A percentile compares a stretch with the other conserved stretches of the same genome.
Evolutionary conservation across 2,113 vertebrate genomes (phyloP).

Genomic region (Siniperca knerii): DNA sequence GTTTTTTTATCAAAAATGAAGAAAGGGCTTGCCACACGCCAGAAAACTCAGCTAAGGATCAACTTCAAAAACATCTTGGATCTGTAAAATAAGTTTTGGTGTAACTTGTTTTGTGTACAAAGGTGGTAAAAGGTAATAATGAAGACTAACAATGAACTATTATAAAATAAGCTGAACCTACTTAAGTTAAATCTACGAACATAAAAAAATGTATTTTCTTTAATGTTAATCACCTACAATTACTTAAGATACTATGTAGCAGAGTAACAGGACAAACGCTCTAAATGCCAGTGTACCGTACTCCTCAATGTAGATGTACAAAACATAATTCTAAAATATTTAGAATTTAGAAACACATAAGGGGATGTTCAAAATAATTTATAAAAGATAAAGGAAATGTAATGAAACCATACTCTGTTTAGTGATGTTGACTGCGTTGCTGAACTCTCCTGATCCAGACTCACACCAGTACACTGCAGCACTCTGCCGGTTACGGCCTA

Average conservation of each 20-base stretch:
- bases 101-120: no score
- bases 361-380: not conserved
- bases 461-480: constrained; percentile 59
- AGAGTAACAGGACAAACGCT: not conserved
- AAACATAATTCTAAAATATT: not conserved
- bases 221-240: not conserved
- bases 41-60: no score
- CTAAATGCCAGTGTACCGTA: not conserved
- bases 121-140: no score
- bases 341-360: not conserved
- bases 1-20: no score
- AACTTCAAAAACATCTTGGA: no score
- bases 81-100: no score
- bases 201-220: not conserved
- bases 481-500: accelerated
- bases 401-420: not conserved
- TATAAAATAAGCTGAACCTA: no score
- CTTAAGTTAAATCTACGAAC: no score
- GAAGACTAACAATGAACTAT: no score
- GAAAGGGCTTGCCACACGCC: no score
- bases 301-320: not conserved
- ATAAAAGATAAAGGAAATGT: not conserved
- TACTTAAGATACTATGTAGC: no score
- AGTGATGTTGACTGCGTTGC: constrained; percentile 63
- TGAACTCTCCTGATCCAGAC: constrained; percentile 54